These are phyloP conservation scores for Bubalus kerabau DNA, from an alignment of 2,113 vertebrate genomes.

Conservation along the genomic window DNA sequence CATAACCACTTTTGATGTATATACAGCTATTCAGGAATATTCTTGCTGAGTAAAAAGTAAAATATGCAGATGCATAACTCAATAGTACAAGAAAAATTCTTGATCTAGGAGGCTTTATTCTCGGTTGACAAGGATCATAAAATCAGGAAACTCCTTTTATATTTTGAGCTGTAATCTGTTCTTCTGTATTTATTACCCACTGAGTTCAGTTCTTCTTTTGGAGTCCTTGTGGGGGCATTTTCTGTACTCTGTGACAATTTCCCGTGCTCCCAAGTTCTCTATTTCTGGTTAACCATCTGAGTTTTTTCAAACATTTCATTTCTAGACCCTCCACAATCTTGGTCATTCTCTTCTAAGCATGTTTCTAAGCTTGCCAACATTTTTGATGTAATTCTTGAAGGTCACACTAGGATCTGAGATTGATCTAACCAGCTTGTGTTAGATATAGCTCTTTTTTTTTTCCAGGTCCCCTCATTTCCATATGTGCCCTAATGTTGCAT, in stretches of 20 bases:
- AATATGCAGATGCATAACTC: constrained; percentile 1
- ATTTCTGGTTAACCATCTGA: neutral
- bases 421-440: neutral
- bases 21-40: constrained; percentile 9
- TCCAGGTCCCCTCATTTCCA: neutral
- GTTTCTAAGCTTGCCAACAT: neutral
- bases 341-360: neutral
- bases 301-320: neutral
- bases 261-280: neutral
- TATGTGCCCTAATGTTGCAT: neutral
- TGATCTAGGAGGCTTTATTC: neutral
- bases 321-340: neutral
- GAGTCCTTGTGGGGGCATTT: neutral
- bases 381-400: neutral
- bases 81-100: neutral
- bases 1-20: constrained; percentile 33
- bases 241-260: neutral
- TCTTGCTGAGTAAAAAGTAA: constrained; percentile 42
- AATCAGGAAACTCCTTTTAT: neutral
- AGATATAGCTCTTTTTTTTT: neutral
- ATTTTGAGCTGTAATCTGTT: neutral
- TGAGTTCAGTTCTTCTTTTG: neutral
- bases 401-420: neutral
- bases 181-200: neutral
- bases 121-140: neutral